Percentiles rank a stretch among this genome's conserved stretches.
Evolutionary conservation across 2,888 invertebrate species (phyloP).

Genomic region (Spialia ferax): DNA sequence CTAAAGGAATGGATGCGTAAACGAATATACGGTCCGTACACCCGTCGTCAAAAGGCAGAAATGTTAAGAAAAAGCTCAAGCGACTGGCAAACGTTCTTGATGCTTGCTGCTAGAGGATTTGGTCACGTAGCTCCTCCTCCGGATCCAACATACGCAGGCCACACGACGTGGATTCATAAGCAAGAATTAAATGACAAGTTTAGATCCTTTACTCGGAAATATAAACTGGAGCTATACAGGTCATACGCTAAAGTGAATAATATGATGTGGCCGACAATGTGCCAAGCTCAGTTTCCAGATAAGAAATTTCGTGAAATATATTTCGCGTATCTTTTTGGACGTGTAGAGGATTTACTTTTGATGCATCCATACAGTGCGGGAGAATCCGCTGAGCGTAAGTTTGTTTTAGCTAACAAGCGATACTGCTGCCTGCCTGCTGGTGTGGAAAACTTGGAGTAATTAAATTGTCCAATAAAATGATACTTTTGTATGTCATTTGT

Average conservation of each 20-base stretch:
- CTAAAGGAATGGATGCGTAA: constrained; percentile 77
- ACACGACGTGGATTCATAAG: constrained; percentile 67
- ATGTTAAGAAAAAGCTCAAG: constrained; percentile 57
- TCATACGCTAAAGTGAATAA: constrained; percentile 66
- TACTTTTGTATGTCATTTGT: background rate
- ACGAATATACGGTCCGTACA: constrained; percentile 66
- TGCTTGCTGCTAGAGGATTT: constrained; percentile 55
- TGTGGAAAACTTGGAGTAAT: constrained; percentile 47
- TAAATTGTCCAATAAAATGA: constrained; percentile 10
- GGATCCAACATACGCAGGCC: constrained; percentile 55
- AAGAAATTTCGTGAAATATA: constrained; percentile 77
- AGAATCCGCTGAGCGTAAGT: constrained; percentile 59
- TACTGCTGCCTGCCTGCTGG: constrained; percentile 64
- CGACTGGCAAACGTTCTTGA: constrained; percentile 63
- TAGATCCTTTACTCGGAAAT: constrained; percentile 56
- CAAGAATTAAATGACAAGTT: constrained; percentile 64
- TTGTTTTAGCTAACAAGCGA: constrained; percentile 53
- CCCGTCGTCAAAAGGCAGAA: constrained; percentile 51
- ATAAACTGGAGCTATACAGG: constrained; percentile 62
- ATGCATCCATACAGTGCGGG: constrained; percentile 66
- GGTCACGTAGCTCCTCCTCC: constrained; percentile 61
- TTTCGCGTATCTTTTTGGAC: constrained; percentile 68
- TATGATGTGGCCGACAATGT: constrained; percentile 76
- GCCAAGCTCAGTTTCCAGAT: constrained; percentile 69
- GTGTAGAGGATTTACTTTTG: constrained; percentile 63